A percentile compares a stretch with the other conserved stretches of the same genome.
Evolutionary conservation across 92 coral and sea anemone genomes (phyloP).

Genomic region (Zoanthus sansibaricus): DNA sequence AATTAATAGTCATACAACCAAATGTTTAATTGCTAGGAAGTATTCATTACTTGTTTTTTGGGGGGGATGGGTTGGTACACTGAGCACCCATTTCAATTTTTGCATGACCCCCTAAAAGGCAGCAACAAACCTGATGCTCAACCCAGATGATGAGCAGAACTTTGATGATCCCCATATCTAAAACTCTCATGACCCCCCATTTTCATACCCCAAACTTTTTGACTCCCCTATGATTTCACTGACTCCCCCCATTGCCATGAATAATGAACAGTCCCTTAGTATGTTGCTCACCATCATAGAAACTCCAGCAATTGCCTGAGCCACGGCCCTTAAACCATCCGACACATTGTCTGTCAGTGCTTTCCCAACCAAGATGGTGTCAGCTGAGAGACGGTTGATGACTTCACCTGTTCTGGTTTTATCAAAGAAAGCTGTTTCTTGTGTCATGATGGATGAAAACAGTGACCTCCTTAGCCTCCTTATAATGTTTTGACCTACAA

Average conservation of each 20-base stretch:
- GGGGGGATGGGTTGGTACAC: no score
- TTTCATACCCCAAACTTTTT: no score
- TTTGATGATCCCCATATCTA: no score
- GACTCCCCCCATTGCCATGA: not conserved
- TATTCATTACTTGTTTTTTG: no score
- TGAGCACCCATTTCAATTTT: no score
- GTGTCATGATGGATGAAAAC: constrained; percentile 81
- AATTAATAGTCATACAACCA: no score
- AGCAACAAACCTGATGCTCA: no score
- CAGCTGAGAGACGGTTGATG: constrained; percentile 93
- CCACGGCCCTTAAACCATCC: constrained; percentile 95
- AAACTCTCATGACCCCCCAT: no score
- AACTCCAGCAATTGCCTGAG: constrained; percentile 92
- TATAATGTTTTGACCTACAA: constrained; percentile 82
- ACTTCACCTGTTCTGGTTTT: constrained; percentile 92
- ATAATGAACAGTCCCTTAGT: no score
- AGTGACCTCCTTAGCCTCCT: constrained; percentile 79
- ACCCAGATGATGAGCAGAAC: no score
- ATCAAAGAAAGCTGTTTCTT: constrained; percentile 98
- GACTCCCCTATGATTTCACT: no score
- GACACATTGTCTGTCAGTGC: constrained; percentile 99
- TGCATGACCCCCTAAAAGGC: no score
- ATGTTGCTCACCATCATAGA: constrained; percentile 88
- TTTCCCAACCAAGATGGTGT: constrained; percentile 92
- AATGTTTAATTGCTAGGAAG: not conserved